Conservation (phyloP, 1,140 invertebrate species). For the Euura lappo region DNA sequence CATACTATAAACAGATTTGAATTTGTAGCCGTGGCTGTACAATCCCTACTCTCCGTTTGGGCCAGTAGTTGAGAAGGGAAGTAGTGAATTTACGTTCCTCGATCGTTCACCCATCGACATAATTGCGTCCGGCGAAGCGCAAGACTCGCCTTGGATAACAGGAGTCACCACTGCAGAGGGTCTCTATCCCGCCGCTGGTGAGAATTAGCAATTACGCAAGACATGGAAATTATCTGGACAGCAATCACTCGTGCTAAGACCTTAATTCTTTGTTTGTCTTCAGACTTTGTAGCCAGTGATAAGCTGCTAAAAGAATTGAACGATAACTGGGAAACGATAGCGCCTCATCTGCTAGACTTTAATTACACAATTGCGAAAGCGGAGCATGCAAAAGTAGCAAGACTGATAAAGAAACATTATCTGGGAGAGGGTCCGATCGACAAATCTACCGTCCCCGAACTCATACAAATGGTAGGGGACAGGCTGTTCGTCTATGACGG, state of each 20-base stretch:
- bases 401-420: conserved; percentile 14
- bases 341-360: conserved; percentile 2
- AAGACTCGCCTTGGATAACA: conserved; percentile 66
- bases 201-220: conserved; percentile 13
- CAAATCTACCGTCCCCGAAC: conserved; percentile 26
- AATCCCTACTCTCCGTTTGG: conserved; percentile 71
- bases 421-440: conserved; percentile 44
- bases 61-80: conserved; percentile 62
- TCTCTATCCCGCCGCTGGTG: conserved; percentile 68
- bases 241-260: no score
- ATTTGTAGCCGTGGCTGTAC: conserved; percentile 57
- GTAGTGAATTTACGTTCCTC: conserved; percentile 60
- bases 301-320: conserved; percentile 2
- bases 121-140: conserved; percentile 57
- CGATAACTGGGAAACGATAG: conserved; percentile 14
- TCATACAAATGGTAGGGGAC: conserved; percentile 64
- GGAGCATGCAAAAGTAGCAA: not conserved
- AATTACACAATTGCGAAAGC: conserved; percentile 19
- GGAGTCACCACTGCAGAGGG: conserved; percentile 66
- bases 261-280: no score
- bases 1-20: not conserved
- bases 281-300: not conserved
- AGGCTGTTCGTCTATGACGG: conserved; percentile 64
- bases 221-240: no score
- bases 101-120: conserved; percentile 63